phyloP scores from a whole-genome alignment of 2,797 vertebrate species.

The Calcarius lapponicus region DNA sequence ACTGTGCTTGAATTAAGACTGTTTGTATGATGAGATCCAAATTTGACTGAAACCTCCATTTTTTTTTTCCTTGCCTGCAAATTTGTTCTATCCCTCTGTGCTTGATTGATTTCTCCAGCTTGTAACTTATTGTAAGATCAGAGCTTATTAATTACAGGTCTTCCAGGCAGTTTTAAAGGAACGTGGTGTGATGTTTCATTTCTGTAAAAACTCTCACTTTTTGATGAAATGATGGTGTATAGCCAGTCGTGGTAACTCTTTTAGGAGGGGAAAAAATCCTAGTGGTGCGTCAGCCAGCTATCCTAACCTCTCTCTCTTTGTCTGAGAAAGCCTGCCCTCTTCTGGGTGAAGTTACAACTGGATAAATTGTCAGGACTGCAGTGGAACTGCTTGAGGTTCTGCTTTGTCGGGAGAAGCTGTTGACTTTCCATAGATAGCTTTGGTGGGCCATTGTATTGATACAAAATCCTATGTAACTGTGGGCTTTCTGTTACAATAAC shows the following conservation, averaged over 20 bases:
- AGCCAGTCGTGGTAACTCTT: background rate
- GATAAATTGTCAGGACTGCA: background rate
- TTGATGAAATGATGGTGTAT: background rate
- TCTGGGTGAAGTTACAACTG: background rate
- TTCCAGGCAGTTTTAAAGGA: background rate
- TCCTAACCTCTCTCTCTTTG: background rate
- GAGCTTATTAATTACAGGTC: background rate
- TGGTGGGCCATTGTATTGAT: background rate
- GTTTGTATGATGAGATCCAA: background rate
- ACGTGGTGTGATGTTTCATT: background rate
- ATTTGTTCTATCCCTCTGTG: background rate
- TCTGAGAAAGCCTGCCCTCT: conserved; percentile 61
- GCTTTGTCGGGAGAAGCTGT: background rate
- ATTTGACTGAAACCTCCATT: background rate
- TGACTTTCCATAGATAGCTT: background rate
- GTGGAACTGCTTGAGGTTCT: background rate
- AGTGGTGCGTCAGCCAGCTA: background rate
- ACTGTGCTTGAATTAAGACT: background rate
- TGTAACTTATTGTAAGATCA: background rate
- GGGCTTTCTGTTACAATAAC: background rate
- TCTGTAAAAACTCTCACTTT: background rate
- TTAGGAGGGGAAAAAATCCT: background rate
- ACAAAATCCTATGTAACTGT: background rate
- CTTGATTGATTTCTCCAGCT: background rate
- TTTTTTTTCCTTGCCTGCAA: rapidly evolving